These are phyloP conservation scores for Atherinosoma microstoma DNA, from an alignment of 2,797 vertebrate genomes.

Conservation along the genomic window DNA sequence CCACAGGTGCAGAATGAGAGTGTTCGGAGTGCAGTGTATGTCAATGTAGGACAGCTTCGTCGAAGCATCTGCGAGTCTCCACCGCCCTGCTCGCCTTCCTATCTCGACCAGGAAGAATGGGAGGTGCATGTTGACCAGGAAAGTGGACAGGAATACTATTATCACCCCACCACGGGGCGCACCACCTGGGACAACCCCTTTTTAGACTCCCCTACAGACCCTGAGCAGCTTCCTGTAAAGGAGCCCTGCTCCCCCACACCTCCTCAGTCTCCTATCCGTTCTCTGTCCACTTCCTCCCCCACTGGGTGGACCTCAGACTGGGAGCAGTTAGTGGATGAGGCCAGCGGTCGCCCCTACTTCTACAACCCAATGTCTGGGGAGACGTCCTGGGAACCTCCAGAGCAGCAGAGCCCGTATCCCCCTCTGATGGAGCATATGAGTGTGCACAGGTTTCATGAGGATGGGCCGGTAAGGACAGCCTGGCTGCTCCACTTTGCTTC, in stretches of 20 bases:
- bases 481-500: conserved; percentile 75
- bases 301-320: conserved; percentile 80
- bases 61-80: conserved; percentile 47
- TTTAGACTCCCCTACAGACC: conserved; percentile 64
- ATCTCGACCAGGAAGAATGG: conserved; percentile 82
- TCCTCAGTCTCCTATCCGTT: conserved; percentile 60
- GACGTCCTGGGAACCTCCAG: conserved; percentile 92
- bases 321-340: conserved; percentile 90
- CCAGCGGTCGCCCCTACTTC: conserved; percentile 88
- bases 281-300: conserved; percentile 67
- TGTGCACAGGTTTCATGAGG: conserved; percentile 69
- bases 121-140: conserved; percentile 89
- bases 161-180: conserved; percentile 87
- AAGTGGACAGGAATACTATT: conserved; percentile 92
- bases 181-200: conserved; percentile 94
- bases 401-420: conserved; percentile 67
- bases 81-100: conserved; percentile 58
- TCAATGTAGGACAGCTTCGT: conserved; percentile 87
- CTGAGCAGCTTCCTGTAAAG: conserved; percentile 25
- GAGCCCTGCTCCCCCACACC: conserved; percentile 63
- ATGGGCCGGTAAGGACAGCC: conserved; percentile 85
- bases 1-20: conserved; percentile 73
- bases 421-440: conserved; percentile 77
- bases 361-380: conserved; percentile 91
- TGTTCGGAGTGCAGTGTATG: conserved; percentile 82